phyloP scores from a whole-genome alignment of 1,140 invertebrate genomes.

The Harpegnathos saltator region DNA sequence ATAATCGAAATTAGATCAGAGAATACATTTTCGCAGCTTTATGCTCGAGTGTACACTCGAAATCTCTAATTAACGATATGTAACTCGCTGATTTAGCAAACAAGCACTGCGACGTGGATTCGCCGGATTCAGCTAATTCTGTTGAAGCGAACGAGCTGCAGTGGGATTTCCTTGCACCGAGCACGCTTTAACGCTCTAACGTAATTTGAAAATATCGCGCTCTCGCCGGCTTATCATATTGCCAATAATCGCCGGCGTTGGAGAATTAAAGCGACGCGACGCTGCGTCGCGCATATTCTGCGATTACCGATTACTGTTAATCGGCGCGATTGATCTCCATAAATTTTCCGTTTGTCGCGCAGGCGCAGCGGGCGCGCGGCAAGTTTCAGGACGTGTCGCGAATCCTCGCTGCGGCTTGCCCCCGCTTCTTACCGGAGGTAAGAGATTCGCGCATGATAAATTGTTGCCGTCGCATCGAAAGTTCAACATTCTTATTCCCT shows the following conservation, averaged over 20 bases:
- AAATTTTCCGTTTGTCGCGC: constrained; percentile 51
- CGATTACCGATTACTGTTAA: constrained; percentile 42
- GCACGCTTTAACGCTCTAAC: not conserved
- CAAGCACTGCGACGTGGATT: not conserved
- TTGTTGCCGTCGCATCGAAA: constrained; percentile 1
- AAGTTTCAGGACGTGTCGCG: not conserved
- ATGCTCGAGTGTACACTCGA: too few relatives aligned
- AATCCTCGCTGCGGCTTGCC: not conserved
- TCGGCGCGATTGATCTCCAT: constrained; percentile 56
- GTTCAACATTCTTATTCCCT: constrained; percentile 51
- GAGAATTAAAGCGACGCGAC: constrained; percentile 9
- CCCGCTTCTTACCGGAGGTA: not conserved
- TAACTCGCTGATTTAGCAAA: not conserved
- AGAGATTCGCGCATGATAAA: constrained; percentile 39
- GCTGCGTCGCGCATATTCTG: constrained; percentile 41
- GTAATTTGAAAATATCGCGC: constrained; percentile 45
- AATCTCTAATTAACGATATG: too few relatives aligned
- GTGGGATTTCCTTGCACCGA: not conserved
- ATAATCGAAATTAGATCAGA: not conserved
- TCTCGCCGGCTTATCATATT: not conserved
- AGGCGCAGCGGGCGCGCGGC: not conserved
- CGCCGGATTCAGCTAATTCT: not conserved
- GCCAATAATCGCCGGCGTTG: constrained; percentile 12
- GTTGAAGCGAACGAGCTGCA: not conserved
- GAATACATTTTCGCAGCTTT: too few relatives aligned